phyloP scores from a whole-genome alignment of 2,797 vertebrate species.

The Oryzias sinensis region DNA sequence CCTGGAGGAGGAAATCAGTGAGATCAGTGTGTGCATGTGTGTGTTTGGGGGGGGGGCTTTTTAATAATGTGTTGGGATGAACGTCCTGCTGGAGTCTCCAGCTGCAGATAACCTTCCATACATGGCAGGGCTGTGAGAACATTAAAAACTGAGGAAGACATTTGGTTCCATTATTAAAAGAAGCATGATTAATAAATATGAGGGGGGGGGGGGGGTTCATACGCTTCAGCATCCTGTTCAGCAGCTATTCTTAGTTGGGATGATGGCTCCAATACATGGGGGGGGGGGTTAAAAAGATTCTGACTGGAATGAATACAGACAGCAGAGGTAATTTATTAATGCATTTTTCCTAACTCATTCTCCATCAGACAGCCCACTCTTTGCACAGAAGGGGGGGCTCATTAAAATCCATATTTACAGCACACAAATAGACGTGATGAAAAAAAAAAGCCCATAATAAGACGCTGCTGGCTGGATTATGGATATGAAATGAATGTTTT shows the following conservation, averaged over 20 bases:
- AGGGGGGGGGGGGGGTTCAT: conserved; percentile 55
- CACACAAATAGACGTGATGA: conserved; percentile 70
- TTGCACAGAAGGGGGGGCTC: conserved; percentile 56
- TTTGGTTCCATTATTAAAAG: conserved; percentile 64
- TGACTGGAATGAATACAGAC: conserved; percentile 60
- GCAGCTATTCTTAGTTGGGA: conserved; percentile 31
- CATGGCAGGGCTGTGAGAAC: conserved; percentile 36
- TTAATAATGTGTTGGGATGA: conserved; percentile 66
- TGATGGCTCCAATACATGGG: conserved; percentile 34
- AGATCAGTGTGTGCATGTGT: conserved; percentile 39
- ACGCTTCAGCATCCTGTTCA: conserved; percentile 45
- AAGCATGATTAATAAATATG: conserved; percentile 61
- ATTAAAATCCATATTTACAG: conserved; percentile 73
- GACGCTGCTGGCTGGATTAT: conserved; percentile 61
- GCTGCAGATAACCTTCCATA: conserved; percentile 53
- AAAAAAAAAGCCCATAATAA: conserved; percentile 40
- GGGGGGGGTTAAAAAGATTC: conserved; percentile 28
- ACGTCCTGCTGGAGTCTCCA: conserved; percentile 46
- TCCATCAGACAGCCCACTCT: conserved; percentile 53
- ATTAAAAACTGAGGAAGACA: conserved; percentile 57
- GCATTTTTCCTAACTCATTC: conserved; percentile 56
- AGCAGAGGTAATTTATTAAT: conserved; percentile 69
- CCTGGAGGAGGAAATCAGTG: conserved; percentile 50
- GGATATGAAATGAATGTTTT: conserved; percentile 70
- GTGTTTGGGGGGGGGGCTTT: conserved; percentile 40